phyloP scores from a whole-genome alignment of 2,888 invertebrate genomes.

The Eutolmus rufibarbis region DNA sequence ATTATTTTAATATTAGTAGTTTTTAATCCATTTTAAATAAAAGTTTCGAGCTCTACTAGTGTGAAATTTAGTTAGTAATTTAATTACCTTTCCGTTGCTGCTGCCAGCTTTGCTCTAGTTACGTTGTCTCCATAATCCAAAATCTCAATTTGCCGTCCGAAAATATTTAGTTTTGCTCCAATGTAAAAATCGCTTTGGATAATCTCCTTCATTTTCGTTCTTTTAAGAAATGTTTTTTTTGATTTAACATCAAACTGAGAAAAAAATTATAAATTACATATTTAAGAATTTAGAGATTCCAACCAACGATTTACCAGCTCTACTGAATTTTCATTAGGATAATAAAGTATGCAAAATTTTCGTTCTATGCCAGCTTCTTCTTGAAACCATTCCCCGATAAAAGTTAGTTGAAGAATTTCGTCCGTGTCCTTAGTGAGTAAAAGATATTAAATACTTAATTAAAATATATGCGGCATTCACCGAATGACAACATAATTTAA shows the following conservation, averaged over 20 bases:
- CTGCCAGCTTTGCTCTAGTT: constrained; percentile 70
- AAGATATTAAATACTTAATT: background rate
- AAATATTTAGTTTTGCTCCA: constrained; percentile 75
- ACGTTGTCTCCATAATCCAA: constrained; percentile 75
- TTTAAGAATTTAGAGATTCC: background rate
- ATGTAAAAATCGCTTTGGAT: constrained; percentile 74
- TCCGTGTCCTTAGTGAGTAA: background rate
- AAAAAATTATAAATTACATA: background rate
- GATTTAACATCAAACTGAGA: constrained; percentile 70
- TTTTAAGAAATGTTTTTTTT: constrained; percentile 71
- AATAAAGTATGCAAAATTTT: constrained; percentile 79
- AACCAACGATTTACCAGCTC: constrained; percentile 70
- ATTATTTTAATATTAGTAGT: background rate
- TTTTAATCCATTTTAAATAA: background rate
- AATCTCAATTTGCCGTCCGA: constrained; percentile 77
- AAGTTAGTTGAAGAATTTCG: constrained; percentile 59
- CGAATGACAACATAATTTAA: too few species aligned
- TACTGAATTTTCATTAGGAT: constrained; percentile 77
- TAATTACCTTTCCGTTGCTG: constrained; percentile 71
- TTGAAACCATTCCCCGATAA: constrained; percentile 88
- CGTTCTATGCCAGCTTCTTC: constrained; percentile 76
- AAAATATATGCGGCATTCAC: background rate
- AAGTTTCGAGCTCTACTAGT: background rate
- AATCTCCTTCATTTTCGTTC: constrained; percentile 74
- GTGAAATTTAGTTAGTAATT: background rate